These are phyloP conservation scores for Penaeus japonicus DNA, from an alignment of 1,140 invertebrate genomes.

Conservation along the genomic window DNA sequence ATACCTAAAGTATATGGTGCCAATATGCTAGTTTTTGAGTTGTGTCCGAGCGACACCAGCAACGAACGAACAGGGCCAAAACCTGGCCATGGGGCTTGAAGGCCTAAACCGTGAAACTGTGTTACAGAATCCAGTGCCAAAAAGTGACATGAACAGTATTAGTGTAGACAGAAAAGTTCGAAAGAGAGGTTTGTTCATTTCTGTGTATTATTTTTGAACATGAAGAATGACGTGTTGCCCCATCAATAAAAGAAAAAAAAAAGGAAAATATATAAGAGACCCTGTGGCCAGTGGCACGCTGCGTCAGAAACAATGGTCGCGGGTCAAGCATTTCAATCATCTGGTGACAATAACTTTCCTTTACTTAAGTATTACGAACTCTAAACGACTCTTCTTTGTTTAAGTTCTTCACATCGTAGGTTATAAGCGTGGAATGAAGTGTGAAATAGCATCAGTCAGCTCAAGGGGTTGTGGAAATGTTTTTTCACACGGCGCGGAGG, in stretches of 20 bases:
- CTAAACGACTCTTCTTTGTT: background rate
- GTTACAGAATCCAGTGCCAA: slow-evolving; percentile 1
- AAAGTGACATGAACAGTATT: slow-evolving; percentile 34
- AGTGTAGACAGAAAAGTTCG: background rate
- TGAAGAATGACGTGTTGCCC: too few species aligned
- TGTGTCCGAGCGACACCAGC: too few species aligned
- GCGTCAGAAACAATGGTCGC: too few species aligned
- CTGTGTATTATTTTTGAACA: background rate
- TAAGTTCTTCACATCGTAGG: slow-evolving; percentile 7
- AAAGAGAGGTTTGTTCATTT: background rate
- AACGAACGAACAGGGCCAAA: too few species aligned
- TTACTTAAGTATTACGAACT: background rate
- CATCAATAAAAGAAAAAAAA: too few species aligned
- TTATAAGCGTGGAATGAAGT: background rate
- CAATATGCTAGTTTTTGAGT: too few species aligned
- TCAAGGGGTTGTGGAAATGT: slow-evolving; percentile 20
- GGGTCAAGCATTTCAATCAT: too few species aligned
- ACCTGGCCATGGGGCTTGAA: too few species aligned
- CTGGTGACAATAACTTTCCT: background rate
- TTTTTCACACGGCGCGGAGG: background rate
- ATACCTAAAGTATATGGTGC: too few species aligned
- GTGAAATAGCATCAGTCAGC: slow-evolving; percentile 19
- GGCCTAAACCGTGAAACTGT: background rate
- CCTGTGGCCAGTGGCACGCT: too few species aligned
- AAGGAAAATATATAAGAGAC: too few species aligned